Evolutionary conservation across 2,113 vertebrate genomes (phyloP).

Genomic region (Xyliphius kryptos): DNA sequence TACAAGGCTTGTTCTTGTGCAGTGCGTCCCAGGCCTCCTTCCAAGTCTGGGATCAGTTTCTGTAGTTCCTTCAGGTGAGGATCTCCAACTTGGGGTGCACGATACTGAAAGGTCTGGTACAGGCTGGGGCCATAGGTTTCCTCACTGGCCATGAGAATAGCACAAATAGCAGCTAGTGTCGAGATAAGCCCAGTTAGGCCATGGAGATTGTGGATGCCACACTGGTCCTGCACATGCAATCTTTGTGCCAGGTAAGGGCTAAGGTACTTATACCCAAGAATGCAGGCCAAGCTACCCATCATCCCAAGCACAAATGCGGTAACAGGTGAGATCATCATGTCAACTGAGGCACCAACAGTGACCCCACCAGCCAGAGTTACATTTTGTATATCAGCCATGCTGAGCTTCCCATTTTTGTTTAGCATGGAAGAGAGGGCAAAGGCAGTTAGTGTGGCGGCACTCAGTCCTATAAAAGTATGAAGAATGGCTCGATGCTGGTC

Average conservation of each 20-base stretch:
- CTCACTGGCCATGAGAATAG: slow-evolving; percentile 53
- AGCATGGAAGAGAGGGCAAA: slow-evolving; percentile 68
- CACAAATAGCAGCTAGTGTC: slow-evolving; percentile 57
- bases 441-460: slow-evolving; percentile 64
- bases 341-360: slow-evolving; percentile 64
- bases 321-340: slow-evolving; percentile 67
- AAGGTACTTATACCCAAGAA: slow-evolving; percentile 73
- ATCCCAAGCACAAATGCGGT: slow-evolving; percentile 66
- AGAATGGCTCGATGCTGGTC: slow-evolving; percentile 73
- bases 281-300: slow-evolving; percentile 60
- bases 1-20: slow-evolving; percentile 60
- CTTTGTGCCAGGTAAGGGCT: slow-evolving; percentile 60
- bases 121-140: slow-evolving; percentile 54
- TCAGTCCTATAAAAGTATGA: slow-evolving; percentile 75
- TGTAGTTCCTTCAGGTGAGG: slow-evolving; percentile 47
- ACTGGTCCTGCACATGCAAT: slow-evolving; percentile 67
- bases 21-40: slow-evolving; percentile 52
- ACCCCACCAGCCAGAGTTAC: slow-evolving; percentile 75
- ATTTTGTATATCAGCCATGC: slow-evolving; percentile 71
- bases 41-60: slow-evolving; percentile 52
- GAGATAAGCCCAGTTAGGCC: slow-evolving; percentile 73
- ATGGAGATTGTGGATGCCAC: slow-evolving; percentile 78
- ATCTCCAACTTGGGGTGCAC: slow-evolving; percentile 50
- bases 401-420: slow-evolving; percentile 65
- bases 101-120: slow-evolving; percentile 54